A percentile compares a stretch with the other conserved stretches of the same genome.
These are phyloP conservation scores for Dryocosmus kuriphilus DNA, from an alignment of 2,888 invertebrate genomes.

Conservation along the genomic window DNA sequence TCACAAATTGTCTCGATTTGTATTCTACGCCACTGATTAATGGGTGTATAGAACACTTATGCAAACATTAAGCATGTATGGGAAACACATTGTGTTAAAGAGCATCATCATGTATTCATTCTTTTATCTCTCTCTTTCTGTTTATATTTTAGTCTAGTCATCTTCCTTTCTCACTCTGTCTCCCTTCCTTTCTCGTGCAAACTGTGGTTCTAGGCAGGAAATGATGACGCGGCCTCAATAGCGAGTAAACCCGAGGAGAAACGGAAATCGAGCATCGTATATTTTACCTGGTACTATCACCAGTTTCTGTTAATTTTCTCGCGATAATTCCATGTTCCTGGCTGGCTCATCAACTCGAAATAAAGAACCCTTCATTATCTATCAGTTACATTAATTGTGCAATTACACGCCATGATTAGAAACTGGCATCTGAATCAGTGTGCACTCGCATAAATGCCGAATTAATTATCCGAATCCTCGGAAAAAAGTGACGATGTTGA, in stretches of 20 bases:
- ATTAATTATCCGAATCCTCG: constrained; percentile 15
- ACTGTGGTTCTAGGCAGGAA: constrained; percentile 64
- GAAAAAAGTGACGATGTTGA: neutral
- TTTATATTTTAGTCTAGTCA: neutral
- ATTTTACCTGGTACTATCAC: constrained; percentile 43
- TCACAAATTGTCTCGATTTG: neutral
- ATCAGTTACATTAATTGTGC: constrained; percentile 2
- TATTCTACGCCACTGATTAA: constrained; percentile 29
- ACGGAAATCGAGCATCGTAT: constrained; percentile 51
- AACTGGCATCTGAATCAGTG: constrained; percentile 14
- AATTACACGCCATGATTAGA: constrained; percentile 3
- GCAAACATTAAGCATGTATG: constrained; percentile 3
- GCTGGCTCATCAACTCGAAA: neutral
- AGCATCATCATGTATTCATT: constrained; percentile 42
- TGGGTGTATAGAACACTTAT: neutral
- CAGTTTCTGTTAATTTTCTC: constrained; percentile 48
- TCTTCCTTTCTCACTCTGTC: constrained; percentile 47
- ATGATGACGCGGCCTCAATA: constrained; percentile 68
- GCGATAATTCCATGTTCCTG: constrained; percentile 45
- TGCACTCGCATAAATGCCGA: constrained; percentile 10
- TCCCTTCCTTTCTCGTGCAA: constrained; percentile 36
- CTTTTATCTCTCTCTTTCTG: constrained; percentile 46
- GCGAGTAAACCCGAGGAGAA: constrained; percentile 51
- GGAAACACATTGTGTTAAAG: constrained; percentile 44
- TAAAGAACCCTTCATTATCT: neutral